Evolutionary conservation across 2,888 invertebrate species (phyloP), one percentile per base, ranked within the genome.

Genomic region (Apamea monoglypha): DNA sequence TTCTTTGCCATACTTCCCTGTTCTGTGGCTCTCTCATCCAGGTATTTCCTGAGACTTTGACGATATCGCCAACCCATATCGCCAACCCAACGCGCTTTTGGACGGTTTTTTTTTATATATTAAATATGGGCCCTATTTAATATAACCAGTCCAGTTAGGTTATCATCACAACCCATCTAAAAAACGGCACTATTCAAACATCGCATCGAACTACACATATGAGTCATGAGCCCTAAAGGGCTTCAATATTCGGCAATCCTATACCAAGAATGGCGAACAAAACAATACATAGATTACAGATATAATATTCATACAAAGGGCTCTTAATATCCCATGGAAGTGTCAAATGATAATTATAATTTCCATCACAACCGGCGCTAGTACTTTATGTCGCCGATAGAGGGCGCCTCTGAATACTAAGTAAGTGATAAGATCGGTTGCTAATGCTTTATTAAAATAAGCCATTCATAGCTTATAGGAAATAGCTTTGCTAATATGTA

Each of bases 301-400:
- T 88, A 69, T 80, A 53, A 61, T 85, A 88, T 76, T 78, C 74
- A 91, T 91, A 93, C 92, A 93, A 92, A 92, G 92, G 91, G 91
- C 90, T 88, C 90, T 90, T 91, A 93, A 91, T 92, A 93, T 92
- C 90, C 92, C 88, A 92, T 91, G 89, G 89, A 88, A 91, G 94
- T 94, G 93, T 94, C 94, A 94, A 92, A 92, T 91, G 91, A 94
- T 92, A 91, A 94, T 96, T 95, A 95, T 93, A 93, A 96, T 96
- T 96, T 95, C 91, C 91, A 93, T 95, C 96, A 96, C 96, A 95
- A 89, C 82, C 92, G 82, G 83, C 87, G 91, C 91, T 90, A 93
- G 93, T 93, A 93, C 94, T 95, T 94, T 94, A 94, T 94, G 91
- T 90, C 90, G 94, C 95, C 95, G 94, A 93, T 94, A 88, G 89